Evolutionary conservation across 2,113 vertebrate species (phyloP).

Genomic region (Lamprologus callipterus): DNA sequence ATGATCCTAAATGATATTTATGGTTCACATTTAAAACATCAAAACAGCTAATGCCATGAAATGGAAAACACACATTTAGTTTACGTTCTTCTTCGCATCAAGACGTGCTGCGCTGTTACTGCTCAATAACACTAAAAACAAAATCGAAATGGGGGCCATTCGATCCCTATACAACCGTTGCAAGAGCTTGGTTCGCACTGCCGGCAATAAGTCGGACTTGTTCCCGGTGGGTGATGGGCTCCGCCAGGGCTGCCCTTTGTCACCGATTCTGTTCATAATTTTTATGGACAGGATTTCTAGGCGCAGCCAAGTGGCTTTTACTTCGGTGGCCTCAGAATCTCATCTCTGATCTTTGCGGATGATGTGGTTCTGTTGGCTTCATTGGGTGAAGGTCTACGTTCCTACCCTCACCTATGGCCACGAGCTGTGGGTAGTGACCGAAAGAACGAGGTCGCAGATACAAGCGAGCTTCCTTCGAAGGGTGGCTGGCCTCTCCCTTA

Average conservation of each 20-base stretch:
- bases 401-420: too few species aligned
- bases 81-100: not conserved
- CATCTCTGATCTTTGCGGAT: fast-evolving
- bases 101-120: not conserved
- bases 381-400: fast-evolving
- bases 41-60: not conserved
- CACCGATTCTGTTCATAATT: not conserved
- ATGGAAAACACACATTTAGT: not conserved
- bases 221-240: not conserved
- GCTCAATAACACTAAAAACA: not conserved
- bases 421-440: too few species aligned
- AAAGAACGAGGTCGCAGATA: too few species aligned
- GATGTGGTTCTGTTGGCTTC: not conserved
- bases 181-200: not conserved
- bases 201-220: fast-evolving
- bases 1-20: not conserved
- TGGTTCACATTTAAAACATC: not conserved
- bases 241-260: fast-evolving
- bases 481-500: too few species aligned
- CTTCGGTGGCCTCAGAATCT: fast-evolving
- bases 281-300: not conserved
- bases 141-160: not conserved
- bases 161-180: fast-evolving
- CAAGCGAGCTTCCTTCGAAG: too few species aligned
- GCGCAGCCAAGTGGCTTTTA: not conserved